phyloP scores from a whole-genome alignment of 2,888 invertebrate species.

The Drosophila paracracens region DNA sequence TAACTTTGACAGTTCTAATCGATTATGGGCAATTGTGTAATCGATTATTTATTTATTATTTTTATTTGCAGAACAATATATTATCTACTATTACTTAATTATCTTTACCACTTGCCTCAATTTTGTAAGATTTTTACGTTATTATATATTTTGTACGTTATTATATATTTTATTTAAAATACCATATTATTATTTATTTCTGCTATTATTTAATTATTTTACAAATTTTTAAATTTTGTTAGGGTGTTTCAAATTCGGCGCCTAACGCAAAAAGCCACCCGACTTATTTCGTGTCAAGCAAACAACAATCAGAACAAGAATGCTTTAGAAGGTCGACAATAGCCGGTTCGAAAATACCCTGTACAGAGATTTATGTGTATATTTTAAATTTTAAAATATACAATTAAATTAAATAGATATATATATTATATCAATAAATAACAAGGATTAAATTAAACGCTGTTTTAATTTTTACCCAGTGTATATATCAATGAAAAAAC shows the following conservation, averaged over 20 bases:
- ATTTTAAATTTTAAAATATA: background rate
- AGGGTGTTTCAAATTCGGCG: background rate
- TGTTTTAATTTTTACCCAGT: background rate
- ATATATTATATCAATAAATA: background rate
- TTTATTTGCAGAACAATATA: background rate
- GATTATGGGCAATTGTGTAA: background rate
- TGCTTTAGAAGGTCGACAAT: background rate
- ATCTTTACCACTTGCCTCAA: background rate
- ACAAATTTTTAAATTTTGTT: background rate
- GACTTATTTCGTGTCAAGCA: background rate
- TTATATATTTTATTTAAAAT: background rate
- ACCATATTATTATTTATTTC: background rate
- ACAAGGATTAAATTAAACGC: background rate
- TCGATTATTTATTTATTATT: background rate
- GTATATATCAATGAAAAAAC: background rate
- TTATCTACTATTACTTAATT: background rate
- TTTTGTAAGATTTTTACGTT: background rate
- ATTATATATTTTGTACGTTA: background rate
- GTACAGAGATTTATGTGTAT: background rate
- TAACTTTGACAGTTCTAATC: background rate
- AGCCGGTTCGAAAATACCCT: background rate
- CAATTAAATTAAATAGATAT: background rate
- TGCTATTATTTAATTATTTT: background rate
- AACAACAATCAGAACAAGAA: background rate
- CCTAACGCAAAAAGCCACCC: background rate